Conservation (phyloP, 2,888 invertebrate species). For the Chaetogeoica ovagalla region DNA sequence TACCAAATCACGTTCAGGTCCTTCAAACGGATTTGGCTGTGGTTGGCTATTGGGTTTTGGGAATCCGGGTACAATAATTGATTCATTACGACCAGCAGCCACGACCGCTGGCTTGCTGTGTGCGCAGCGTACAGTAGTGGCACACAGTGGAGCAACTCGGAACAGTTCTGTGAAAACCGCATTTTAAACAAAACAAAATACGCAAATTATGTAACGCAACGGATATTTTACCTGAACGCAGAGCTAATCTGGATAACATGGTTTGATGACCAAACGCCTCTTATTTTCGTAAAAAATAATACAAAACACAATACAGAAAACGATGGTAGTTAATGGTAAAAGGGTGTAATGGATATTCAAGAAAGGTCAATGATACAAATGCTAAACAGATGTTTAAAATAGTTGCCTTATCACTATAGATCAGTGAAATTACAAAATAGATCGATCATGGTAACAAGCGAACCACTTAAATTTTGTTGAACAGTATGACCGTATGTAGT, state of each 20-base stretch:
- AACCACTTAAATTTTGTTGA: too few relatives aligned
- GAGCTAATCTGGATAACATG: conserved; percentile 47
- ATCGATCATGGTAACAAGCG: too few relatives aligned
- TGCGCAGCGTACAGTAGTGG: conserved; percentile 5
- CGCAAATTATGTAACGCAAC: too few relatives aligned
- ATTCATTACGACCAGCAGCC: conserved; percentile 11
- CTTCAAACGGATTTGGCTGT: conserved; percentile 59
- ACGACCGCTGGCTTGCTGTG: conserved; percentile 35
- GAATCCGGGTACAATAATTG: conserved; percentile 48
- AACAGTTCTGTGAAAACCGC: conserved; percentile 34
- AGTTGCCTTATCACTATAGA: not conserved
- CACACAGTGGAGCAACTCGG: conserved; percentile 25
- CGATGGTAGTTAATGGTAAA: not conserved
- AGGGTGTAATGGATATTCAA: conserved; percentile 1
- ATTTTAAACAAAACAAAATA: not conserved
- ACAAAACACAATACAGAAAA: not conserved
- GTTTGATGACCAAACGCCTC: not conserved
- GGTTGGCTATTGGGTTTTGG: conserved; percentile 53
- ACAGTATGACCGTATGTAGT: too few relatives aligned
- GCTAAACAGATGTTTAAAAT: conserved; percentile 31
- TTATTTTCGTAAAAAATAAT: not conserved
- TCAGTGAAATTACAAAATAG: too few relatives aligned
- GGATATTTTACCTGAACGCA: conserved; percentile 37
- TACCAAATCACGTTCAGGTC: conserved; percentile 70
- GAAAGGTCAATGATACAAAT: conserved; percentile 31